Conservation (phyloP, 1,140 invertebrate genomes). For the Drosophila auraria region DNA sequence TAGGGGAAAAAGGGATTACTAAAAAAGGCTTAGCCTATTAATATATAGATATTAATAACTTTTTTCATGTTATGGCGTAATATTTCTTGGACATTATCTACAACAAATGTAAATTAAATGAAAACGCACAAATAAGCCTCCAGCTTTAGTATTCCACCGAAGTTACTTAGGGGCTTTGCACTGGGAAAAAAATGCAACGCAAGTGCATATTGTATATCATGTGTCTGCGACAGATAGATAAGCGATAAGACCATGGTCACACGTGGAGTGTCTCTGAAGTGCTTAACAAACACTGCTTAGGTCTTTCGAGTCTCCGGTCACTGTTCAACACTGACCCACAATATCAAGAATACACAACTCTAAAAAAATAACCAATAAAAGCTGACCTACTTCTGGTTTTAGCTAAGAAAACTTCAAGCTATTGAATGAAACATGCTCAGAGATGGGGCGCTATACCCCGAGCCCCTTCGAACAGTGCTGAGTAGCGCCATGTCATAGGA, state of each 20-base stretch:
- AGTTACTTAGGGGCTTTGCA: constrained; percentile 12
- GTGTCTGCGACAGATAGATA: constrained; percentile 27
- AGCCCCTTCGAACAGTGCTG: constrained; percentile 23
- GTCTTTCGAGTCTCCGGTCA: constrained; percentile 5
- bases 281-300: constrained; percentile 53
- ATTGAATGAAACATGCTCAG: not conserved
- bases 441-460: not conserved
- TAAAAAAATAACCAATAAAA: not conserved
- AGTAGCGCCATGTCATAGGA: constrained; percentile 15
- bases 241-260: constrained; percentile 23
- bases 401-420: not conserved
- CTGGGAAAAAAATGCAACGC: constrained; percentile 11
- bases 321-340: constrained; percentile 14
- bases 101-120: not conserved
- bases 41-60: not conserved
- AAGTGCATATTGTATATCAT: constrained; percentile 33
- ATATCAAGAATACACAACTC: not conserved
- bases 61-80: no score
- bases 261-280: constrained; percentile 43
- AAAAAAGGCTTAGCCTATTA: no score
- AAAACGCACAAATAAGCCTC: not conserved
- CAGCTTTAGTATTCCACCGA: not conserved
- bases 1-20: no score
- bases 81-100: no score
- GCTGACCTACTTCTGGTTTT: not conserved